Evolutionary conservation across 1,140 invertebrate genomes (phyloP).

Genomic region (Condylostylus longicornis): DNA sequence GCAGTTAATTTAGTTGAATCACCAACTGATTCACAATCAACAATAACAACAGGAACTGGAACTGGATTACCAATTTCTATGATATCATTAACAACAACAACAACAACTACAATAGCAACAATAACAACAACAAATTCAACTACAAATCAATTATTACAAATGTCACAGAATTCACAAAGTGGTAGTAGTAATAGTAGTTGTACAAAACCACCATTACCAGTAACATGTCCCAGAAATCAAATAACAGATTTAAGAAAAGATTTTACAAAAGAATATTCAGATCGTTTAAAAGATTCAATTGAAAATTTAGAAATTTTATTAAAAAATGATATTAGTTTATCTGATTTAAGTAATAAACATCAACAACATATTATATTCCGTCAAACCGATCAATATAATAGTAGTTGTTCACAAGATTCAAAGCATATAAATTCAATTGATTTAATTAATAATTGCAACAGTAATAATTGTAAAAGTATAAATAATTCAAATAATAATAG

Average conservation of each 20-base stretch:
- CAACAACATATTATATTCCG: slow-evolving; percentile 21
- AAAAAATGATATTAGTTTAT: slow-evolving; percentile 30
- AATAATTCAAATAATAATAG: too few species aligned
- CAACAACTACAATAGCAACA: too few species aligned
- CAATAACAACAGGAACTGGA: background rate
- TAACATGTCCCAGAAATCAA: slow-evolving; percentile 9
- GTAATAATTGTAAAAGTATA: too few species aligned
- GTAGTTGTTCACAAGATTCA: too few species aligned
- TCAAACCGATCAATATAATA: too few species aligned
- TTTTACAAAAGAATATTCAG: slow-evolving; percentile 16
- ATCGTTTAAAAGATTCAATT: slow-evolving; percentile 25
- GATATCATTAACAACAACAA: background rate
- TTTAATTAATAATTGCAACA: too few species aligned
- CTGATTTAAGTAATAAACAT: slow-evolving; percentile 29
- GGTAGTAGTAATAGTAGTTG: background rate
- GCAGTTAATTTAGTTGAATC: background rate
- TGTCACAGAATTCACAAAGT: too few species aligned
- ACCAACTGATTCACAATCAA: background rate
- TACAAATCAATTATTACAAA: background rate
- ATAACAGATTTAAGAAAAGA: slow-evolving; percentile 23
- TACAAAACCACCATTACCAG: slow-evolving; percentile 8
- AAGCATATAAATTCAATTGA: too few species aligned
- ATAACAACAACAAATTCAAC: too few species aligned
- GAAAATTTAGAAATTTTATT: slow-evolving; percentile 30
- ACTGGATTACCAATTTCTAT: background rate